Percentiles rank a stretch among this genome's conserved stretches.
phyloP scores from a whole-genome alignment of 2,113 vertebrate species.

The Egretta garzetta region DNA sequence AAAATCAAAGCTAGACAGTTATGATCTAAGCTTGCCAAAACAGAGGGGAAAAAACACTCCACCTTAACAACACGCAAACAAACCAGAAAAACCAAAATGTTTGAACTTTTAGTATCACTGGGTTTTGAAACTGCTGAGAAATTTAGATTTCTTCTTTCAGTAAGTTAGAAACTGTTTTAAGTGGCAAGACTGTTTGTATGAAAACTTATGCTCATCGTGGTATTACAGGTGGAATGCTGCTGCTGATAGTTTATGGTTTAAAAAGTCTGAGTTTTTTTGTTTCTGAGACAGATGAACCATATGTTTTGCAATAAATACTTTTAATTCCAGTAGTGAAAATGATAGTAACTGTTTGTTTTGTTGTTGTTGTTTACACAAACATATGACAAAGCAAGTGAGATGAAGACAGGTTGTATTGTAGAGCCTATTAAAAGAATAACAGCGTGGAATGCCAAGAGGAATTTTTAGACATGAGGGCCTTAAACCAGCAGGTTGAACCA shows the following conservation, averaged over 20 bases:
- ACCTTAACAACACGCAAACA: neutral
- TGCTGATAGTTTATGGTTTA: neutral
- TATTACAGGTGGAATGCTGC: neutral
- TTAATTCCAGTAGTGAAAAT: slow-evolving; percentile 20
- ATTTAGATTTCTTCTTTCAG: neutral
- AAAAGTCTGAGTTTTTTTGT: slow-evolving; percentile 2
- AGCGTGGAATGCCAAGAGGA: neutral
- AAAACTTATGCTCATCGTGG: neutral
- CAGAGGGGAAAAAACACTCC: neutral
- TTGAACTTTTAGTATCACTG: neutral
- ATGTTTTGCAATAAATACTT: slow-evolving; percentile 31
- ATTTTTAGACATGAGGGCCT: neutral
- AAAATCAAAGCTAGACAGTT: neutral
- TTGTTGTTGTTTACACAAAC: neutral
- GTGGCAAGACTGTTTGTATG: neutral
- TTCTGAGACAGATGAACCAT: neutral
- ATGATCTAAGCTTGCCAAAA: neutral
- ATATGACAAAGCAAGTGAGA: neutral
- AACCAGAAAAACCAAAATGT: neutral
- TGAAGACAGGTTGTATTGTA: neutral
- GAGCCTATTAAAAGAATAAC: neutral
- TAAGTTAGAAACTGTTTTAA: neutral
- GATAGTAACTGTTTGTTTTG: neutral
- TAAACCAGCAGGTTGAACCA: neutral
- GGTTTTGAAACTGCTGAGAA: neutral